These are phyloP conservation scores for Donacobius atricapilla DNA, from an alignment of 2,113 vertebrate genomes.

Conservation along the genomic window DNA sequence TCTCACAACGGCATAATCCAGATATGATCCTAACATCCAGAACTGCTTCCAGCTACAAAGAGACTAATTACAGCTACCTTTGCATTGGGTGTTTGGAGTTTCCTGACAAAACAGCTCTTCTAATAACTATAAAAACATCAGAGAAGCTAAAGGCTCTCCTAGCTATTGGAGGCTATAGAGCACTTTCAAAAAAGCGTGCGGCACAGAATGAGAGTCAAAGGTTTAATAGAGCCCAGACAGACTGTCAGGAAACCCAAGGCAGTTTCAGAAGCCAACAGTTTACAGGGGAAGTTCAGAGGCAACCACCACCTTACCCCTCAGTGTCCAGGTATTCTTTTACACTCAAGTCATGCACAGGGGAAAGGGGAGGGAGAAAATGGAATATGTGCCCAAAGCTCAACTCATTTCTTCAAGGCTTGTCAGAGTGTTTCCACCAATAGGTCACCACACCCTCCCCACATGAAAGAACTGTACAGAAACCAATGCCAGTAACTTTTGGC, in stretches of 20 bases:
- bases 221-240: not conserved
- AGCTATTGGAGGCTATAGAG: not conserved
- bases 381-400: not conserved
- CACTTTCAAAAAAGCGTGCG: not conserved
- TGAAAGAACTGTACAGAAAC: slow-evolving; percentile 22
- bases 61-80: not conserved
- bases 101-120: not conserved
- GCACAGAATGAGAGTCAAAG: not conserved
- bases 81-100: not conserved
- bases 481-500: slow-evolving; percentile 13
- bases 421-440: not conserved
- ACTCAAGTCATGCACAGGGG: not conserved
- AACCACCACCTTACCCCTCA: not conserved
- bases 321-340: not conserved
- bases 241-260: not conserved
- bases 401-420: not conserved
- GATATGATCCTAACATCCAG: not conserved
- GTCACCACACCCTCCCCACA: slow-evolving; percentile 39
- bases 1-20: not conserved
- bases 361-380: not conserved
- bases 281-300: not conserved
- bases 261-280: not conserved
- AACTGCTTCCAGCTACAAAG: not conserved
- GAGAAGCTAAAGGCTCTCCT: not conserved
- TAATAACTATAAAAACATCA: not conserved